Percentiles rank a stretch among this genome's conserved stretches.
Evolutionary conservation across 2,113 vertebrate genomes (phyloP).

Genomic region (Chinchilla lanigera): DNA sequence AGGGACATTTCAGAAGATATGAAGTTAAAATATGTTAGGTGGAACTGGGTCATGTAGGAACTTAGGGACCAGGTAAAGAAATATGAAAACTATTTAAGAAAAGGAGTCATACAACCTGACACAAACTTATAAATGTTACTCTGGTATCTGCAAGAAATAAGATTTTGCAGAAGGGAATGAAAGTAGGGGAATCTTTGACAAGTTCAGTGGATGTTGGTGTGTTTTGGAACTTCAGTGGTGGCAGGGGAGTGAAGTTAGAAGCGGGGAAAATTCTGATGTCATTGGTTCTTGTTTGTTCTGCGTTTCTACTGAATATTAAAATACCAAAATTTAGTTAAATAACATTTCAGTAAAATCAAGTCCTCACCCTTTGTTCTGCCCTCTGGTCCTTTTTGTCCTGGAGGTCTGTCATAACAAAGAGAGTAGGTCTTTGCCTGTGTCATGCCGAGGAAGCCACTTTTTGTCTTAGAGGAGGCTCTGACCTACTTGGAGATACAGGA

Average conservation of each 20-base stretch:
- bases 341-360: neutral
- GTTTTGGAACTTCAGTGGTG: neutral
- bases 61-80: neutral
- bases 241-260: neutral
- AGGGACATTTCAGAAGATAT: neutral
- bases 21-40: neutral
- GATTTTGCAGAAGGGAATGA: neutral
- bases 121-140: neutral
- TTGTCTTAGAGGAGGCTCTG: neutral
- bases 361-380: neutral
- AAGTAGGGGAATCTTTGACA: neutral
- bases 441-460: accelerated
- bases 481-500: neutral
- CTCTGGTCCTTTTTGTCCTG: neutral
- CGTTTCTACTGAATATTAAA: neutral
- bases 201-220: too few species aligned
- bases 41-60: neutral
- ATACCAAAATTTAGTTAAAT: neutral
- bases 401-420: accelerated
- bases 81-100: neutral
- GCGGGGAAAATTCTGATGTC: neutral
- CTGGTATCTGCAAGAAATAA: neutral
- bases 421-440: neutral
- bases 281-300: neutral
- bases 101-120: neutral